Percentiles rank a stretch among this genome's conserved stretches.
Evolutionary conservation across 2,797 vertebrate species (phyloP).

Genomic region (Muraenolepis orangiensis): DNA sequence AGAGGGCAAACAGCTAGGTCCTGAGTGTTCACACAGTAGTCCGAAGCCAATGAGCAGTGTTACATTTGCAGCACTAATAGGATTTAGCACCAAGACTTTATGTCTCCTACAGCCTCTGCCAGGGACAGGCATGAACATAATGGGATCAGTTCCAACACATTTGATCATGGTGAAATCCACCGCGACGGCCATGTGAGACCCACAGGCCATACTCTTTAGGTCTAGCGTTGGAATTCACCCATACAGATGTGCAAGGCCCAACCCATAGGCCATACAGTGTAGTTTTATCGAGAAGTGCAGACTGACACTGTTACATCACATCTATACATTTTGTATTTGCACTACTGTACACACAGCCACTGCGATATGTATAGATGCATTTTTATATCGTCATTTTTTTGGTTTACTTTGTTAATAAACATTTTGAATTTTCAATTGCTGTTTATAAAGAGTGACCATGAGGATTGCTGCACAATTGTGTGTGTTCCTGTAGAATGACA

Average conservation of each 20-base stretch:
- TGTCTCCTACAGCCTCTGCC: constrained; percentile 75
- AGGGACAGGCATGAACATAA: constrained; percentile 72
- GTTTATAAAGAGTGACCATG: no score
- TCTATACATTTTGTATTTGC: no score
- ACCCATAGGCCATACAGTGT: not conserved
- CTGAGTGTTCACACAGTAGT: constrained; percentile 68
- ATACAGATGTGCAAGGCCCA: not conserved
- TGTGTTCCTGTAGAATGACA: no score
- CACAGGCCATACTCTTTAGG: not conserved
- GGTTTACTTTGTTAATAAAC: no score
- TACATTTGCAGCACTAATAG: constrained; percentile 74
- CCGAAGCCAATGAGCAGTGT: constrained; percentile 68
- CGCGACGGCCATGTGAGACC: constrained; percentile 58
- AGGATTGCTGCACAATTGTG: no score
- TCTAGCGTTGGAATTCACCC: not conserved
- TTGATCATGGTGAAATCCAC: constrained; percentile 72
- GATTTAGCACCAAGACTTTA: constrained; percentile 78
- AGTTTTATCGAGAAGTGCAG: no score
- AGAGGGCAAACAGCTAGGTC: constrained; percentile 65
- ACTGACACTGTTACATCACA: no score
- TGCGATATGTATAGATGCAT: no score
- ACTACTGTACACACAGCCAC: no score
- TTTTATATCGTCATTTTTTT: no score
- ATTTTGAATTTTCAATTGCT: no score
- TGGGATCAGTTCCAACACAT: constrained; percentile 73